Conservation (phyloP, 2,888 invertebrate genomes). For the Tricholauxania praeusta region DNA sequence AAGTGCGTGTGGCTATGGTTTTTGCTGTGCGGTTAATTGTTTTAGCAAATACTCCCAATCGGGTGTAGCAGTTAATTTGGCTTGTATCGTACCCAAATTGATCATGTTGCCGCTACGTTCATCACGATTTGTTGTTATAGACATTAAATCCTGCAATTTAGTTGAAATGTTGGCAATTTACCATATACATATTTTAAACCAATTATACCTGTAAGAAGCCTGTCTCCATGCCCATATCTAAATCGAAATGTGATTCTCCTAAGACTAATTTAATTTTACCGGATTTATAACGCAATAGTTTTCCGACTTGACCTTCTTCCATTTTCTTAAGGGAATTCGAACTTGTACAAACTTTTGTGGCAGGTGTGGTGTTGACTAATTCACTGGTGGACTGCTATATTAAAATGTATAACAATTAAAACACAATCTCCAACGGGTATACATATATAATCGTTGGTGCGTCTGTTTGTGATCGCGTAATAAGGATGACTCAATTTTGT, state of each 20-base stretch:
- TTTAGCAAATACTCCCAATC: slow-evolving; percentile 70
- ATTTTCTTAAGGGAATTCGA: slow-evolving; percentile 55
- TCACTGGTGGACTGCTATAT: slow-evolving; percentile 12
- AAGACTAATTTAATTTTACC: slow-evolving; percentile 72
- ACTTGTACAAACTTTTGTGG: slow-evolving; percentile 31
- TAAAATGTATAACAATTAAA: too few relatives aligned
- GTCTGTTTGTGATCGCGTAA: too few relatives aligned
- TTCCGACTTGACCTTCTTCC: slow-evolving; percentile 74
- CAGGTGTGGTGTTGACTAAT: slow-evolving; percentile 29
- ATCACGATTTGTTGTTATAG: slow-evolving; percentile 69
- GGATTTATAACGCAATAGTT: slow-evolving; percentile 72
- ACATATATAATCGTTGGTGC: too few relatives aligned
- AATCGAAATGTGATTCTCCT: slow-evolving; percentile 72
- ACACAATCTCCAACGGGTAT: too few relatives aligned
- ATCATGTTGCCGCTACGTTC: slow-evolving; percentile 72
- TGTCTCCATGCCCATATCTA: slow-evolving; percentile 72
- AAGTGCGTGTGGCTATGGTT: slow-evolving; percentile 40
- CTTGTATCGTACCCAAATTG: slow-evolving; percentile 71
- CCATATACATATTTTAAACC: neutral
- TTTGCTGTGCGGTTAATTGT: slow-evolving; percentile 42
- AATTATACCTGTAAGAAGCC: slow-evolving; percentile 69
- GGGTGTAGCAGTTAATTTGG: slow-evolving; percentile 72
- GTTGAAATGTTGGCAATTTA: neutral
- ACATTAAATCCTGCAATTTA: slow-evolving; percentile 69
- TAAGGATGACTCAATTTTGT: too few relatives aligned